Evolutionary conservation across 2,888 invertebrate genomes (phyloP).

Genomic region (Ophion ellenae): DNA sequence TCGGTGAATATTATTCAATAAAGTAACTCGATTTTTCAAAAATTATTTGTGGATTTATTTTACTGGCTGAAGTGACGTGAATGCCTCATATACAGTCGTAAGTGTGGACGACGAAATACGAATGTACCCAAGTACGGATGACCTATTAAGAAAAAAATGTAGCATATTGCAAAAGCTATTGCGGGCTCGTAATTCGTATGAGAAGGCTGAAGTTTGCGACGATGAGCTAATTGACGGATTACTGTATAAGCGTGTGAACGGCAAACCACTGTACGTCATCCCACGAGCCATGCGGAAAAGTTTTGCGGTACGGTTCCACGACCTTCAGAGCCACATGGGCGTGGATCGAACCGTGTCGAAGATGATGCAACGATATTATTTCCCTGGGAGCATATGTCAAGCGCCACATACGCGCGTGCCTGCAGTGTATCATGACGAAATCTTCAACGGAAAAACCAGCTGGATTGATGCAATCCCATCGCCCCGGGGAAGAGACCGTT

Average conservation of each 20-base stretch:
- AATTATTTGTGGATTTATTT: too few relatives aligned
- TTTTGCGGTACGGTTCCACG: conserved; percentile 12
- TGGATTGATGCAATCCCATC: conserved; percentile 67
- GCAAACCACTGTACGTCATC: background rate
- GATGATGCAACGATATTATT: too few relatives aligned
- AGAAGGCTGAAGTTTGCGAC: background rate
- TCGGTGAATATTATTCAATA: too few relatives aligned
- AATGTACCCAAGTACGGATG: background rate
- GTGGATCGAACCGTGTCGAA: too few relatives aligned
- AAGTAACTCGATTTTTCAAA: too few relatives aligned
- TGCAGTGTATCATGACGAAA: background rate
- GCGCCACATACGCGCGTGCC: too few relatives aligned
- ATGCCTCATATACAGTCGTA: background rate
- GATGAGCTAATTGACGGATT: background rate
- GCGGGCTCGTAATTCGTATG: background rate
- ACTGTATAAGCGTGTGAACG: background rate
- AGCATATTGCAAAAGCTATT: background rate
- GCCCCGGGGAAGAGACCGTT: conserved; percentile 30
- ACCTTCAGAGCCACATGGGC: conserved; percentile 1
- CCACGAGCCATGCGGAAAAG: background rate
- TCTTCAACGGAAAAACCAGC: conserved; percentile 46
- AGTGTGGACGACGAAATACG: background rate
- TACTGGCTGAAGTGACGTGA: too few relatives aligned
- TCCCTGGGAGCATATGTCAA: too few relatives aligned
- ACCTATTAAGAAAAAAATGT: background rate